Evolutionary conservation across 1,140 invertebrate genomes (phyloP).

Genomic region (Phocides pigmalion): DNA sequence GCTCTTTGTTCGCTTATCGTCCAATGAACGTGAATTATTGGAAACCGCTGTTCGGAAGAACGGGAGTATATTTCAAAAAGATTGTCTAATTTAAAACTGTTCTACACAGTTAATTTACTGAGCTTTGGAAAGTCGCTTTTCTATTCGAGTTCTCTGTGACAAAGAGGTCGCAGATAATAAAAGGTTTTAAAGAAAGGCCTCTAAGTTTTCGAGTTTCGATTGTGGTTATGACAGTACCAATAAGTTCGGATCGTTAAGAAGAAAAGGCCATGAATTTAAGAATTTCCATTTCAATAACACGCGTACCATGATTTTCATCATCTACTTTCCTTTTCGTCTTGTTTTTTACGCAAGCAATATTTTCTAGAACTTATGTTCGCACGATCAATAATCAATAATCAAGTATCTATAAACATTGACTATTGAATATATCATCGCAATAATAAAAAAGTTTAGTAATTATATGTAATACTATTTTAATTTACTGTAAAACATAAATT

Average conservation of each 20-base stretch:
- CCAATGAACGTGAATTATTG: slow-evolving; percentile 60
- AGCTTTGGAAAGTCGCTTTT: slow-evolving; percentile 27
- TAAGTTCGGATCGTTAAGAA: slow-evolving; percentile 34
- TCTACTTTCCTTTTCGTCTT: too few species aligned
- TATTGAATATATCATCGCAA: too few species aligned
- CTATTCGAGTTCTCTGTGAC: slow-evolving; percentile 21
- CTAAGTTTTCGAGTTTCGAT: slow-evolving; percentile 37
- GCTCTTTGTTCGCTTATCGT: slow-evolving; percentile 25
- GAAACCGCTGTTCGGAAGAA: slow-evolving; percentile 42
- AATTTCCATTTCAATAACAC: slow-evolving; percentile 3
- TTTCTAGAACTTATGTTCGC: too few species aligned
- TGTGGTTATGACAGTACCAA: slow-evolving; percentile 41
- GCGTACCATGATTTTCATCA: background rate
- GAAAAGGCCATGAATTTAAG: background rate
- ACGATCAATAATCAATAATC: too few species aligned
- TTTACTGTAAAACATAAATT: too few species aligned
- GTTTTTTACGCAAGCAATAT: too few species aligned
- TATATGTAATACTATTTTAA: too few species aligned
- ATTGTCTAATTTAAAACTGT: slow-evolving; percentile 65
- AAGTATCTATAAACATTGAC: too few species aligned
- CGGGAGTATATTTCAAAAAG: slow-evolving; percentile 55
- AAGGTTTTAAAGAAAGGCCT: slow-evolving; percentile 34
- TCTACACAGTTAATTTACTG: slow-evolving; percentile 40
- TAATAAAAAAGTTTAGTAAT: too few species aligned
- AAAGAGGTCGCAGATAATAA: slow-evolving; percentile 41